Evolutionary conservation across 2,797 vertebrate genomes (phyloP).

Genomic region (Crenichthys baileyi): DNA sequence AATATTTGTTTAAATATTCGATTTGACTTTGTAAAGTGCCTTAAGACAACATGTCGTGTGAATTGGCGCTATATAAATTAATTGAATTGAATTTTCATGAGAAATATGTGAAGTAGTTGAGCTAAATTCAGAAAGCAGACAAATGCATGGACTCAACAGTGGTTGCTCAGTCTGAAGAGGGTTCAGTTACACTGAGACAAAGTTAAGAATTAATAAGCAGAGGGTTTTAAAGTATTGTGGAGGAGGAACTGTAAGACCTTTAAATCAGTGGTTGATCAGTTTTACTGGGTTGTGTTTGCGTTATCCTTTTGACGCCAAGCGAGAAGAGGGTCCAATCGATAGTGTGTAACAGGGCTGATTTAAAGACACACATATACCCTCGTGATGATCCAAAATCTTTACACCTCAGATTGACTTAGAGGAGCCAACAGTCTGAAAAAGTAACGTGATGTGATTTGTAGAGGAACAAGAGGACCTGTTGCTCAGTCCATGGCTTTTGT

Average conservation of each 20-base stretch:
- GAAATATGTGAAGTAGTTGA: background rate
- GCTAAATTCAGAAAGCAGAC: background rate
- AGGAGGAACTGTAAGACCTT: slow-evolving; percentile 21
- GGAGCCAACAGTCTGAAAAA: background rate
- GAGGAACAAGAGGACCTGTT: too few relatives aligned
- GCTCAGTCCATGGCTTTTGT: too few relatives aligned
- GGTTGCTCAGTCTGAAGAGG: slow-evolving; percentile 7
- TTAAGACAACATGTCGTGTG: too few relatives aligned
- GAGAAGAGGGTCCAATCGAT: slow-evolving; percentile 18
- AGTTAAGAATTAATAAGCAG: slow-evolving; percentile 51
- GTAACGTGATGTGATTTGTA: too few relatives aligned
- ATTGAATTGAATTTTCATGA: background rate
- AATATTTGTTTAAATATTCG: background rate
- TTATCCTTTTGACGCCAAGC: slow-evolving; percentile 15
- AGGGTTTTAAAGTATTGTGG: slow-evolving; percentile 10
- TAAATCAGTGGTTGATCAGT: slow-evolving; percentile 51
- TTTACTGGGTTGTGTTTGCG: slow-evolving; percentile 30
- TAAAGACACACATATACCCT: slow-evolving; percentile 26
- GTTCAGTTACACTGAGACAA: slow-evolving; percentile 43
- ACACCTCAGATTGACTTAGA: slow-evolving; percentile 48
- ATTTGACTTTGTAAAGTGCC: too few relatives aligned
- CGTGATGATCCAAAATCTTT: slow-evolving; percentile 33
- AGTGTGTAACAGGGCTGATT: background rate
- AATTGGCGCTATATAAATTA: too few relatives aligned
- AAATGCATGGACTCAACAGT: background rate